Percentiles rank a stretch among this genome's conserved stretches.
These are phyloP conservation scores for Pseudopodoces humilis DNA, from an alignment of 2,113 vertebrate genomes.

Conservation along the genomic window DNA sequence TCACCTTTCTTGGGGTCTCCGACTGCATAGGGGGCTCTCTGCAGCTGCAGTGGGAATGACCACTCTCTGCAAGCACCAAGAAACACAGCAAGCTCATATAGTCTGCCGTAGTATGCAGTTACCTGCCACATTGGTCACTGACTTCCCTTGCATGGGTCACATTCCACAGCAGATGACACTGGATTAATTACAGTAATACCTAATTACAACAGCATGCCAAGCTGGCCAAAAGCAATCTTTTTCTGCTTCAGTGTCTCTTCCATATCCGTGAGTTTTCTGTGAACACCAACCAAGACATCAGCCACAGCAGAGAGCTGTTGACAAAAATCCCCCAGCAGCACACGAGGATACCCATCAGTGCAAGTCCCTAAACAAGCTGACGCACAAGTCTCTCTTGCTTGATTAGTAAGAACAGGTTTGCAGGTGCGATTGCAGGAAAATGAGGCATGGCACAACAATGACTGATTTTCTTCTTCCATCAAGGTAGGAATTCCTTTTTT, in stretches of 20 bases:
- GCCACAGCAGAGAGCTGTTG: not conserved
- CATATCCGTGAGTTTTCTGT: not conserved
- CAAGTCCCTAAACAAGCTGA: fast-evolving
- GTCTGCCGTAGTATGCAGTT: not conserved
- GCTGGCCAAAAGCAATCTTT: not conserved
- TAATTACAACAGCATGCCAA: not conserved
- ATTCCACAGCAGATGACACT: not conserved
- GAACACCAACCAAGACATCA: not conserved
- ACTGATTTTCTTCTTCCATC: not conserved
- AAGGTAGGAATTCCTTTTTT: not conserved
- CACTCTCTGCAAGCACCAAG: not conserved
- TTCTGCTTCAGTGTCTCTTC: not conserved
- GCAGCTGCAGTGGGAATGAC: not conserved
- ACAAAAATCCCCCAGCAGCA: not conserved
- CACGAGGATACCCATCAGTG: not conserved
- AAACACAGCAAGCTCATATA: not conserved
- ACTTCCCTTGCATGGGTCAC: not conserved
- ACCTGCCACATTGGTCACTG: not conserved
- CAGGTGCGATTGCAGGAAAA: not conserved
- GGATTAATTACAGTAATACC: not conserved
- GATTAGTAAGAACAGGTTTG: not conserved
- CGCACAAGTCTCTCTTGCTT: not conserved
- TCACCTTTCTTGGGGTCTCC: not conserved
- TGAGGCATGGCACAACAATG: not conserved
- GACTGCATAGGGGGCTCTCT: not conserved